Evolutionary conservation across 2,888 invertebrate genomes (phyloP), one percentile per base, ranked within the genome.

Genomic region (Acholoe squamosa): DNA sequence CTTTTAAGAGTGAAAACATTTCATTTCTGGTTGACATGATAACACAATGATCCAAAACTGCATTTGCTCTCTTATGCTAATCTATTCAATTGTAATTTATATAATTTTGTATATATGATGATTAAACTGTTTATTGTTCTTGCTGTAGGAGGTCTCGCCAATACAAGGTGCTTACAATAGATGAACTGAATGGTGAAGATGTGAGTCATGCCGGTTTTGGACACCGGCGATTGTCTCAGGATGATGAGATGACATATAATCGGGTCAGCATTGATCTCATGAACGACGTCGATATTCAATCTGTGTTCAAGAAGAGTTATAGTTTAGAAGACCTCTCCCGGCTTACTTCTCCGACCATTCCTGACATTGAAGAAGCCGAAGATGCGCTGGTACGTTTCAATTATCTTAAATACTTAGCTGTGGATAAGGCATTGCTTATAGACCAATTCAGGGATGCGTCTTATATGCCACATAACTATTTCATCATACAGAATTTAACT

Each of bases 251-350:
- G 93, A 96, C 67, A 3, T 86, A 71, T 90, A 96, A 96, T 89
- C 96, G 95, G 5, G 93, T 96, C 89, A 96, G 97, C 93, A 97
- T 97, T 94, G 97, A 97, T 95, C 96, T 97, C 90, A 97, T 97
- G 96, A 97, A 97, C 92, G 98, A 98, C 92, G 94, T 94, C 0
- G 95, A 95, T 90, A 95, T 95, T 25, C 94, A 94, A 93, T 92
- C 93, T 22, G 94, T 94, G 84, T 93, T 95, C 91, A 93, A 93
- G 91, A 94, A 94, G 91, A 94, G 94, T 12, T 94, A 94, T 92
- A 95, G 95, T 91, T 92, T 94, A n/a, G 95, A 95, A 91, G 93
- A 94, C 89, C 91, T 94, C 31, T 86, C 71, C 19, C 28, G 54
- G 0, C 52, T 88, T 19, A 67, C 84, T 7, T 86, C 86, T 7